Evolutionary conservation across 53 echinoderm and acorn worm species (phyloP).

Genomic region (Pentamera pediparva): DNA sequence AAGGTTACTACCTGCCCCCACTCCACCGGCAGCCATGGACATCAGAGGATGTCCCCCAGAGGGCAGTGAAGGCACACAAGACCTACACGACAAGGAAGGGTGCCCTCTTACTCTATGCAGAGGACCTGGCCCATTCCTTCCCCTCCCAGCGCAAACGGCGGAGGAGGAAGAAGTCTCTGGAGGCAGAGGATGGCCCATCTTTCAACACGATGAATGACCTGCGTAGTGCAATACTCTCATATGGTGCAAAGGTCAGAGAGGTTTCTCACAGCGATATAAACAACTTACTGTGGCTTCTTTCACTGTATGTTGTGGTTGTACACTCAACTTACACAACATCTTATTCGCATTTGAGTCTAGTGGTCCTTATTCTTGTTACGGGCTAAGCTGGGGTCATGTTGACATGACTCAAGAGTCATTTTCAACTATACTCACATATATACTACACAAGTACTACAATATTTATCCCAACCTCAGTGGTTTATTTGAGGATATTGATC

Average conservation of each 20-base stretch:
- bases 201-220: slow-evolving; percentile 86
- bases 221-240: slow-evolving; percentile 85
- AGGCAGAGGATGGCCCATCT: slow-evolving; percentile 75
- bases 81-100: slow-evolving; percentile 97
- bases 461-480: no score
- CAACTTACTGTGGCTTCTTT: no score
- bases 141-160: not conserved
- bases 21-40: slow-evolving; percentile 76
- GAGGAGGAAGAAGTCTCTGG: slow-evolving; percentile 51
- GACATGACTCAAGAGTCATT: no score
- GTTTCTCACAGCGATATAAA: no score
- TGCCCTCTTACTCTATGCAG: slow-evolving; percentile 85
- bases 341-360: no score
- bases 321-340: no score
- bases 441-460: no score
- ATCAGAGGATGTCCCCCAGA: slow-evolving; percentile 42
- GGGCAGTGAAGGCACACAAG: slow-evolving; percentile 74
- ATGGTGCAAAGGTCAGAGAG: slow-evolving; percentile 71
- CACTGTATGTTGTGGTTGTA: no score
- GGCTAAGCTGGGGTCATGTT: no score
- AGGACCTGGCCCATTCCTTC: slow-evolving; percentile 68
- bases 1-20: slow-evolving; percentile 83
- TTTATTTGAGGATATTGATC: no score
- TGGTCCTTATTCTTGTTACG: no score
- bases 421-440: no score